phyloP scores from a whole-genome alignment of 2,113 vertebrate species.

The Sylvia atricapilla region DNA sequence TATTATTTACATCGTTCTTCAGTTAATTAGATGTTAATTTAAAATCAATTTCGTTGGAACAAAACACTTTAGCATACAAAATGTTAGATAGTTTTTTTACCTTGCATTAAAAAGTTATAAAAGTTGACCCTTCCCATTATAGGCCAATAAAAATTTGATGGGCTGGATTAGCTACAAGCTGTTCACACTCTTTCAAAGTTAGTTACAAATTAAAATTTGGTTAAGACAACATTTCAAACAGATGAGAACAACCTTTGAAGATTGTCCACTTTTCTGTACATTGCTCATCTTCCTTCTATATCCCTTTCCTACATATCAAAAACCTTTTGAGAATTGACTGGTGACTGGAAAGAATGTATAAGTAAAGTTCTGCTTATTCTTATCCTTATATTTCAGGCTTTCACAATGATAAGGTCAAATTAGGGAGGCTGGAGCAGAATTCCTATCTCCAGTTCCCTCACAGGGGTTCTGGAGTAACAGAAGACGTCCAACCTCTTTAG shows the following conservation, averaged over 20 bases:
- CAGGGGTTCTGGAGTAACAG: neutral
- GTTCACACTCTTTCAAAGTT: neutral
- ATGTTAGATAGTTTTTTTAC: neutral
- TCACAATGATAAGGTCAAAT: neutral
- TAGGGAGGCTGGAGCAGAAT: neutral
- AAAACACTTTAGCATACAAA: neutral
- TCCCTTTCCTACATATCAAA: neutral
- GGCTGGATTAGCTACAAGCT: neutral
- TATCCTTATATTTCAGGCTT: neutral
- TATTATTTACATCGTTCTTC: neutral
- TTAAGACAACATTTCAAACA: neutral
- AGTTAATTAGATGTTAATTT: neutral
- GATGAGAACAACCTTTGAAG: neutral
- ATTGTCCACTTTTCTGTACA: neutral
- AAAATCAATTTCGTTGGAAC: neutral
- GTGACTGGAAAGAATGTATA: neutral
- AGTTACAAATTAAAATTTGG: neutral
- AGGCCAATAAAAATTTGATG: neutral
- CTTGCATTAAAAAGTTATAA: neutral
- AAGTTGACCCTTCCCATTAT: neutral
- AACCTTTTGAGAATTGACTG: neutral
- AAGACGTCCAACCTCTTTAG: neutral
- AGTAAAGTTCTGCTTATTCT: neutral
- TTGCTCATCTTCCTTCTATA: neutral
- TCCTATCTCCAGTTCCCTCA: neutral